phyloP scores from a whole-genome alignment of 2,113 vertebrate species.

The Haliaeetus leucogaster region DNA sequence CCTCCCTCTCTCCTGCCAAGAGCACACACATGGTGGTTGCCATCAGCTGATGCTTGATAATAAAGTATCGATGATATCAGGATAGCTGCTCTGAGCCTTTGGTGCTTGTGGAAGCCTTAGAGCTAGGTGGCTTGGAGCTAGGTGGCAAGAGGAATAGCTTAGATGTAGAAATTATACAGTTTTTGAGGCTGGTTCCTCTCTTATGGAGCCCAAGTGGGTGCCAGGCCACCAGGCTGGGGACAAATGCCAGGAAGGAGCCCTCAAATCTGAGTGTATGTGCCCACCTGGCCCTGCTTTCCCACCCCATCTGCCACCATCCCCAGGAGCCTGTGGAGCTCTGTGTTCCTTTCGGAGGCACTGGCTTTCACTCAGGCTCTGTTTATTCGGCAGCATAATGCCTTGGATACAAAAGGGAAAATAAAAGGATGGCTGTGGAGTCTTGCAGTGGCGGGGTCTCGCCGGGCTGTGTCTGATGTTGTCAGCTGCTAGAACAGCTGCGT shows the following conservation, averaged over 20 bases:
- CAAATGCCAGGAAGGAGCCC: not conserved
- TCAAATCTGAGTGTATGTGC: fast-evolving
- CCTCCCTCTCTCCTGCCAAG: not conserved
- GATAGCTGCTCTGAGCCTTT: not conserved
- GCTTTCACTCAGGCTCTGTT: not conserved
- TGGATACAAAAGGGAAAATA: not conserved
- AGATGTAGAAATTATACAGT: fast-evolving
- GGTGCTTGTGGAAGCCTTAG: fast-evolving
- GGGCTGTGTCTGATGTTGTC: not conserved
- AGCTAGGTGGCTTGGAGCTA: not conserved
- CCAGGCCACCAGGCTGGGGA: not conserved
- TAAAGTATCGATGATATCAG: not conserved
- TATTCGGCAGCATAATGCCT: not conserved
- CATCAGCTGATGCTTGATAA: not conserved
- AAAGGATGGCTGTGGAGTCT: not conserved
- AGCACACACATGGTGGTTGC: fast-evolving
- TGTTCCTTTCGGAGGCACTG: not conserved
- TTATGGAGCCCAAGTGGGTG: fast-evolving
- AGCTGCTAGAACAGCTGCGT: constrained; percentile 57
- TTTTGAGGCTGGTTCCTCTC: not conserved
- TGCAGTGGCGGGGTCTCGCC: not conserved
- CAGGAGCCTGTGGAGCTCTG: not conserved
- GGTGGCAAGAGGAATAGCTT: not conserved
- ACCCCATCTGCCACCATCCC: not conserved
- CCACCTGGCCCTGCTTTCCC: not conserved